A percentile compares a stretch with the other conserved stretches of the same genome.
These are phyloP conservation scores for Brachionus koreanus DNA, from an alignment of 1,140 invertebrate species.

Conservation along the genomic window DNA sequence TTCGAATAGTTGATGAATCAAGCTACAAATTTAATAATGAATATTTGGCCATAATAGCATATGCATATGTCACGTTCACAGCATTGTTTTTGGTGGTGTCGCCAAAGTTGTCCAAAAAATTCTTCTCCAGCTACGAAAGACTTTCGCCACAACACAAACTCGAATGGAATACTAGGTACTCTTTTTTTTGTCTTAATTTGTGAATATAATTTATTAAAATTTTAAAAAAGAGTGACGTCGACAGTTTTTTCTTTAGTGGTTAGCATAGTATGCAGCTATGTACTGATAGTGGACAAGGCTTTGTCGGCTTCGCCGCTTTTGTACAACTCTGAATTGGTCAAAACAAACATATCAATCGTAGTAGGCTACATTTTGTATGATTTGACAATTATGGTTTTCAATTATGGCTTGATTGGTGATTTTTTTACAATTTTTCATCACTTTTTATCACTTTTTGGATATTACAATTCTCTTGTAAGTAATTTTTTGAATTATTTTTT, in stretches of 20 bases:
- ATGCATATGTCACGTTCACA: not conserved
- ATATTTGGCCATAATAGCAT: not conserved
- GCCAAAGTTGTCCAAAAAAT: not conserved
- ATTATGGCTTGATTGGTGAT: constrained; percentile 53
- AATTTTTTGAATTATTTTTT: not conserved
- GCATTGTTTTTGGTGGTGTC: not conserved
- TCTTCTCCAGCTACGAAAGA: not conserved
- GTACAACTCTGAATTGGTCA: constrained; percentile 43
- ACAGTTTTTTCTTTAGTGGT: constrained; percentile 51
- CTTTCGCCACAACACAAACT: constrained; percentile 3
- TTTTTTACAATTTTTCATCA: constrained; percentile 54
- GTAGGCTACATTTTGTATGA: constrained; percentile 47
- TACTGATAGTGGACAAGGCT: constrained; percentile 51
- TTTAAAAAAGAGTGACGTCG: constrained; percentile 47
- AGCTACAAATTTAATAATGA: constrained; percentile 29
- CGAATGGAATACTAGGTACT: constrained; percentile 47
- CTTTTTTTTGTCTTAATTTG: not conserved
- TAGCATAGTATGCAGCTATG: constrained; percentile 52
- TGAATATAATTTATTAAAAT: not conserved
- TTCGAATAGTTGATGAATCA: constrained; percentile 32
- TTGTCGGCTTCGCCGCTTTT: constrained; percentile 51
- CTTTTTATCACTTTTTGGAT: constrained; percentile 53
- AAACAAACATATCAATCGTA: constrained; percentile 43
- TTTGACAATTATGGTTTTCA: constrained; percentile 50
- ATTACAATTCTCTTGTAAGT: constrained; percentile 52